phyloP scores from a whole-genome alignment of 2,888 invertebrate species.

The Phymatocera aterrima region DNA sequence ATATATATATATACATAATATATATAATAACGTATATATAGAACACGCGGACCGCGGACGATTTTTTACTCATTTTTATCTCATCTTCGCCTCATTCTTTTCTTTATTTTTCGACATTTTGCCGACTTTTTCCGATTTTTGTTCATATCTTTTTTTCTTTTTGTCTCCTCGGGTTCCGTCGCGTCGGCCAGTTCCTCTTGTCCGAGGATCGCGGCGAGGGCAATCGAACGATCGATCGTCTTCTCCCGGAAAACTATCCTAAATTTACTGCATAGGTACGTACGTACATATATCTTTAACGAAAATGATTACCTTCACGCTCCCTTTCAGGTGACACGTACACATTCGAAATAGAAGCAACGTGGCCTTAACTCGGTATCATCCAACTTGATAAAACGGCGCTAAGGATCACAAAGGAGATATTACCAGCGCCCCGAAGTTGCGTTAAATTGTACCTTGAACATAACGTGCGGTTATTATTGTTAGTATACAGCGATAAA shows the following conservation, averaged over 20 bases:
- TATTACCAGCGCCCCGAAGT: neutral
- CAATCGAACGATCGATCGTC: conserved; percentile 10
- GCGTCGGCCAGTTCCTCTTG: conserved; percentile 6
- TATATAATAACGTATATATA: neutral
- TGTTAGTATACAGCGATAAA: too few relatives aligned
- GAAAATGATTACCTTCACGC: conserved; percentile 31
- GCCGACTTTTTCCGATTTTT: neutral
- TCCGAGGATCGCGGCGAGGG: conserved; percentile 11
- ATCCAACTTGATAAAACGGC: neutral
- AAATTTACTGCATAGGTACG: conserved; percentile 26
- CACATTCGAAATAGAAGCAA: neutral
- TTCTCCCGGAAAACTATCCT: conserved; percentile 9
- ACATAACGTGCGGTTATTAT: too few relatives aligned
- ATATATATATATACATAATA: neutral
- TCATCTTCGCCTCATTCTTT: neutral
- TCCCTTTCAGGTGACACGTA: conserved; percentile 16
- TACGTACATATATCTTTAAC: conserved; percentile 28
- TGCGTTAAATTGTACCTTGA: neutral
- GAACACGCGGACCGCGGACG: neutral
- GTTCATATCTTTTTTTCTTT: neutral
- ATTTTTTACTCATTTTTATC: neutral
- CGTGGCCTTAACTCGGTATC: neutral
- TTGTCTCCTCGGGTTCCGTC: neutral
- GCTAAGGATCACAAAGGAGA: conserved; percentile 8
- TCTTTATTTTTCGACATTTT: neutral